Conservation (phyloP, 2,113 vertebrate genomes). For the Catharus fuscescens region DNA sequence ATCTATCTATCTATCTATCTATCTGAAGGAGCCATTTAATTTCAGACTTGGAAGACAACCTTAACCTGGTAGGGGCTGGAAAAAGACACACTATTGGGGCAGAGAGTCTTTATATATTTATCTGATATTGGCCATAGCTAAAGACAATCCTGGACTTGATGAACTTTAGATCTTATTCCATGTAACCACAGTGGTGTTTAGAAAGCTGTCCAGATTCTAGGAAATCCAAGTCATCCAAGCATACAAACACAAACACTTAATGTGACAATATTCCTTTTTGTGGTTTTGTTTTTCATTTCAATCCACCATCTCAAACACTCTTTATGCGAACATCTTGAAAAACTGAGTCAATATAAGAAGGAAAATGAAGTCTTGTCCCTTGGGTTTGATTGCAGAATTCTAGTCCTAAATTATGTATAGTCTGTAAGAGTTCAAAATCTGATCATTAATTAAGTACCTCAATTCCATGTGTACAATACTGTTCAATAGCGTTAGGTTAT, state of each 20-base stretch:
- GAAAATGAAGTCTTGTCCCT: background rate
- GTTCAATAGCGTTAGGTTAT: background rate
- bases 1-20: background rate
- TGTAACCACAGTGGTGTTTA: background rate
- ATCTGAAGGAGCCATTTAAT: background rate
- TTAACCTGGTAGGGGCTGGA: background rate
- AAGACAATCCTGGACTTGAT: background rate
- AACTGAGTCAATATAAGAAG: background rate
- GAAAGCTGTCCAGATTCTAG: background rate
- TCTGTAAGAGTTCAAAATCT: constrained; percentile 8
- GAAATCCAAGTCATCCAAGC: background rate
- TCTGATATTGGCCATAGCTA: background rate
- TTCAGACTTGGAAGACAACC: background rate
- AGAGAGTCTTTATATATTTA: background rate
- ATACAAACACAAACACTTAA: background rate
- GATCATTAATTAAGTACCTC: background rate
- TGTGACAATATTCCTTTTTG: background rate
- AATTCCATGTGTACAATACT: background rate
- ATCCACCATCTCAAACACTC: background rate
- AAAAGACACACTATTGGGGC: background rate
- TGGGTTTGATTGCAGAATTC: background rate
- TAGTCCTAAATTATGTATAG: constrained; percentile 2
- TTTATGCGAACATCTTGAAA: constrained; percentile 35
- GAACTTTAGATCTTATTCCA: background rate
- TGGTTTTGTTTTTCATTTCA: background rate